A percentile compares a stretch with the other conserved stretches of the same genome.
Conservation (phyloP, 2,888 invertebrate genomes). For the Drosophila subquinaria region DNA sequence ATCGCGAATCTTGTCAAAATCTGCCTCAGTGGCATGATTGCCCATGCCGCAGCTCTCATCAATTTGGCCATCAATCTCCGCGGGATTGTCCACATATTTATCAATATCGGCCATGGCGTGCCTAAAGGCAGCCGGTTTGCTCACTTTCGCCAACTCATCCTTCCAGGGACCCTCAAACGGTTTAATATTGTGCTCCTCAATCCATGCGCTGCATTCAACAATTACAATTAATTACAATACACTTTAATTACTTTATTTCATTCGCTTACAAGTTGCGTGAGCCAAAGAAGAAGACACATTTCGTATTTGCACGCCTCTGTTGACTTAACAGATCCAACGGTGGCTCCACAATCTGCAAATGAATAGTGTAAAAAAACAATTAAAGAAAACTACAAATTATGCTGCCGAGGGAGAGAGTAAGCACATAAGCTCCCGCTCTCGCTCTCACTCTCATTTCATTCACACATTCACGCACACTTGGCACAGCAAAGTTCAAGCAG, state of each 20-base stretch:
- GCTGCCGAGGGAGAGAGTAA: background rate
- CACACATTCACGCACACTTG: slow-evolving; percentile 7
- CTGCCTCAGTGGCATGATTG: slow-evolving; percentile 87
- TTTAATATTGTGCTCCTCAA: slow-evolving; percentile 93
- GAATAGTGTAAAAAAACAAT: slow-evolving; percentile 2
- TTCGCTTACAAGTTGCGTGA: slow-evolving; percentile 96
- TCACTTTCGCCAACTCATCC: slow-evolving; percentile 91
- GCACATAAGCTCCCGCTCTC: background rate
- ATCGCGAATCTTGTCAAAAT: slow-evolving; percentile 90
- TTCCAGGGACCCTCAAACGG: slow-evolving; percentile 92
- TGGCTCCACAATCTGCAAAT: slow-evolving; percentile 92
- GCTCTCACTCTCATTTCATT: background rate
- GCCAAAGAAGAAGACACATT: slow-evolving; percentile 97
- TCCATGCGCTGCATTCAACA: slow-evolving; percentile 91
- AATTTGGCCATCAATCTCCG: slow-evolving; percentile 83
- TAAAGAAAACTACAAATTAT: slow-evolving; percentile 1
- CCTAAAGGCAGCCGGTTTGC: slow-evolving; percentile 91
- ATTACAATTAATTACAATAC: background rate
- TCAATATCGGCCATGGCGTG: slow-evolving; percentile 93
- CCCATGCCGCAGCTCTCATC: slow-evolving; percentile 76
- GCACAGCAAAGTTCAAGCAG: slow-evolving; percentile 38
- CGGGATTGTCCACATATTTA: slow-evolving; percentile 90
- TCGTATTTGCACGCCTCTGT: slow-evolving; percentile 90
- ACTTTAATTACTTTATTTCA: slow-evolving; percentile 4
- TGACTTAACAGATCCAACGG: slow-evolving; percentile 91